Evolutionary conservation across 2,888 invertebrate species (phyloP), one percentile per base, ranked within the genome.

Genomic region (Drosophila monieri): DNA sequence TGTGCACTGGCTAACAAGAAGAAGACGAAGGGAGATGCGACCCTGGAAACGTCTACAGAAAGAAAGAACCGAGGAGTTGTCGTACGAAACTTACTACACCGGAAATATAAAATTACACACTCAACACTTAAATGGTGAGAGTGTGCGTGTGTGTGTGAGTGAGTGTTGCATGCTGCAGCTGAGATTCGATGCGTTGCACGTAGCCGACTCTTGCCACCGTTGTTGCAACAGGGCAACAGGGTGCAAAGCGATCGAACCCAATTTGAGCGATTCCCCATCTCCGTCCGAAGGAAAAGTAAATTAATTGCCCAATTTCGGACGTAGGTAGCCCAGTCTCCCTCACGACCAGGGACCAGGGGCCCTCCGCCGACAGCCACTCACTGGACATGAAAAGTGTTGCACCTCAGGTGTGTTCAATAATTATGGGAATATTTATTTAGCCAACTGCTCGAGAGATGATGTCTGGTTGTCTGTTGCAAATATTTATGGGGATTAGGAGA

Each of bases 101-200:
- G 91, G 90, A 90, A 90, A 90, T 90, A 90, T 90, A 91, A 91
- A 90, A 90, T 90, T 90, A 90, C 91, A 89, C 86, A 90, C 88
- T 90, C 90, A 90, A 90, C 89, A 90, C 90, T 90, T 88, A 87
- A 89, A 88, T 84, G 85, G 78, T 88, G 21, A 21, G 27, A 39
- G 39, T 30, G 46, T 32, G 15, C 30, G 41, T 58, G 49, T 47
- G 30, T 41, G 46, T 41, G 46, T 10, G 37, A 14, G 30, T 80
- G 62, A 78, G 78, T 74, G 89, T 61, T 74, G 78, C 78, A 73
- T 69, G 72, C 85, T 84, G 86, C 86, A 85, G 23, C 53, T 64
- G 72, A 80, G 88, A 86, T 73, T 73, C 80, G 54, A 71, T 70
- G 66, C 66, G 59, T 54, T 61, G 52, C 69, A 72, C 68, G 73